These are phyloP conservation scores for Agriopis aurantiaria DNA, from an alignment of 2,888 invertebrate species.

Conservation along the genomic window DNA sequence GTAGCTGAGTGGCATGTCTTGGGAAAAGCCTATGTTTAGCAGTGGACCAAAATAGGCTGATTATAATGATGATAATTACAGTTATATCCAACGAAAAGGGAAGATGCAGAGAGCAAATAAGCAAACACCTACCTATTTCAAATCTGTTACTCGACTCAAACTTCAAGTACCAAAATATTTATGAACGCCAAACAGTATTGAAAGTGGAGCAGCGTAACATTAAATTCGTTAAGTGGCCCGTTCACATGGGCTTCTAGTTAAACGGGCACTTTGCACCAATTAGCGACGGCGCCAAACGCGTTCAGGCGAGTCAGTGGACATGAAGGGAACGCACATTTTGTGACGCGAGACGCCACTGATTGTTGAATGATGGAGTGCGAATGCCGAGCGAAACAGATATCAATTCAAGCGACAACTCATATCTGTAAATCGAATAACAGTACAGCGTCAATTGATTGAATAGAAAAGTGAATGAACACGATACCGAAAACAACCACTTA, in stretches of 20 bases:
- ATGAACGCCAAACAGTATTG: slow-evolving; percentile 11
- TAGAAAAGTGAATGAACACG: background rate
- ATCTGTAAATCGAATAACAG: background rate
- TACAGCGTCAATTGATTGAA: background rate
- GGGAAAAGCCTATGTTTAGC: too few species aligned
- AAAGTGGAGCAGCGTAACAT: slow-evolving; percentile 52
- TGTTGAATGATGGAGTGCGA: slow-evolving; percentile 2
- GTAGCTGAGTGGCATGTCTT: too few species aligned
- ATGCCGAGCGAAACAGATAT: slow-evolving; percentile 2
- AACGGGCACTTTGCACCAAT: slow-evolving; percentile 72
- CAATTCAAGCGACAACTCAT: background rate
- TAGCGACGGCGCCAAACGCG: slow-evolving; percentile 70
- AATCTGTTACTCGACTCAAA: background rate
- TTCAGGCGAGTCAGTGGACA: slow-evolving; percentile 36
- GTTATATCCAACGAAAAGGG: background rate
- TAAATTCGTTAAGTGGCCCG: slow-evolving; percentile 67
- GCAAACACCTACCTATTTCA: background rate
- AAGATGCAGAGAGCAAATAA: background rate
- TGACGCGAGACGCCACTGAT: slow-evolving; percentile 10
- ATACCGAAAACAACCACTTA: background rate
- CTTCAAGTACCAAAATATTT: slow-evolving; percentile 21
- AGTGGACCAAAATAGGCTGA: too few species aligned
- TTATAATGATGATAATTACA: background rate
- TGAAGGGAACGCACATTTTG: slow-evolving; percentile 22
- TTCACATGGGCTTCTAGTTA: slow-evolving; percentile 63